Base-by-base conservation (phyloP, 2,113 vertebrate species). In the Chamaea fasciata region DNA sequence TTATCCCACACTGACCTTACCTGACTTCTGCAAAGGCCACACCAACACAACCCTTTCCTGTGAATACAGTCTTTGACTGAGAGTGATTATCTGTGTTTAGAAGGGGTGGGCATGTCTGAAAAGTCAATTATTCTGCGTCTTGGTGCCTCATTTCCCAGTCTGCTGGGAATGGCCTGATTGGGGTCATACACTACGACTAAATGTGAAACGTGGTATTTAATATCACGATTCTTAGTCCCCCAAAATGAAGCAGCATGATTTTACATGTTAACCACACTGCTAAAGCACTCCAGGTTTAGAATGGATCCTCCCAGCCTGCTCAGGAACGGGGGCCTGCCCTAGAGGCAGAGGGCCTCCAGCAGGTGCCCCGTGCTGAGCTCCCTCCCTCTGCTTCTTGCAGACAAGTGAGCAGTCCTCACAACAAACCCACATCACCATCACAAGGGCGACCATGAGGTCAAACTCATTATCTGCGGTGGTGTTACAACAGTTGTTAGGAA, bases 311-410 rank as follows among this genome's bases (percentile, higher is more conserved):
- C 50, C 55, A 80, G 23, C 41, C 35, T 63, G 15, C 31, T 46
- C 12, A 86, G 47, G 49, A 68, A 16, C 0, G 0, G 50, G 5
- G 11, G 2, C 16, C 28, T 37, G 17, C 57, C 37, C 3, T 3
- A 65, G 46, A 57, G 31, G 35, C 3, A 5, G 10, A 5, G 15
- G 28, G 19, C 6, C 26, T 94, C 28, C 11, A 13, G 28, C 23
- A 70, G 41, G 26, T 15, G 14, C 4, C 13, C 13, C 0, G 2
- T 18, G 46, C 35, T 0, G 1, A 55, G 23, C 15, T 85, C 22
- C 49, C 22, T 79, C 23, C 26, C 71, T 59, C 37, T 6, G n/a
- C 49, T 50, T 1, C 30, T 55, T 1, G 1, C 11, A 37, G n/a
- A 46, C 18, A 24, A 37, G 7, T 28, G 52, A 44, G 6, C 1